A percentile compares a stretch with the other conserved stretches of the same genome.
Evolutionary conservation across 2,888 invertebrate species (phyloP).

Genomic region (Ptychoptera contaminata): DNA sequence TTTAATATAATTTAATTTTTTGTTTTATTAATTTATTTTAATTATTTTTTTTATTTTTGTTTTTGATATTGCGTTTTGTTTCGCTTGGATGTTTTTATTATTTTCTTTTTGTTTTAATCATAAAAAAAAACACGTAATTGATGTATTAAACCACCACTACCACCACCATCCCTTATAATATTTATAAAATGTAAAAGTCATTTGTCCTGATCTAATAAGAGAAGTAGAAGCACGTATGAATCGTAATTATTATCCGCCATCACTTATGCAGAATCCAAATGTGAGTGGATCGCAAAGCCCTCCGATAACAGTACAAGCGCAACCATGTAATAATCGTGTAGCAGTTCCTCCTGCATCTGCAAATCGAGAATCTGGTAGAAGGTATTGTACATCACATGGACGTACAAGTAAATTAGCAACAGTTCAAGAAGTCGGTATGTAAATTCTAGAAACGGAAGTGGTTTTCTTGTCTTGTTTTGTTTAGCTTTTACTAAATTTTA

Average conservation of each 20-base stretch:
- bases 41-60: slow-evolving; percentile 15
- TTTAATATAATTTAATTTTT: background rate
- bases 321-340: slow-evolving; percentile 16
- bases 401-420: slow-evolving; percentile 38
- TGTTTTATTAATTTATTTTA: slow-evolving; percentile 9
- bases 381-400: slow-evolving; percentile 12
- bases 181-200: slow-evolving; percentile 39
- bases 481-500: slow-evolving; percentile 9
- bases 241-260: slow-evolving; percentile 60
- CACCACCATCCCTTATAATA: background rate
- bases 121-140: background rate
- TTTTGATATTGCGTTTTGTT: slow-evolving; percentile 13
- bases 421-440: slow-evolving; percentile 64
- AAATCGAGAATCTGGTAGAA: slow-evolving; percentile 9
- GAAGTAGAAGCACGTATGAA: slow-evolving; percentile 83
- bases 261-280: slow-evolving; percentile 37
- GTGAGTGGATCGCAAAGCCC: slow-evolving; percentile 18
- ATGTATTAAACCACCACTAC: slow-evolving; percentile 5
- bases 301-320: slow-evolving; percentile 16
- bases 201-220: slow-evolving; percentile 76
- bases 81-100: slow-evolving; percentile 16
- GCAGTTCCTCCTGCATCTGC: slow-evolving; percentile 15
- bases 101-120: slow-evolving; percentile 16
- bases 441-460: slow-evolving; percentile 1
- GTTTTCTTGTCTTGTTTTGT: slow-evolving; percentile 7